Base-by-base conservation (phyloP, 2,888 invertebrate genomes). In the Drosophila colorata region DNA sequence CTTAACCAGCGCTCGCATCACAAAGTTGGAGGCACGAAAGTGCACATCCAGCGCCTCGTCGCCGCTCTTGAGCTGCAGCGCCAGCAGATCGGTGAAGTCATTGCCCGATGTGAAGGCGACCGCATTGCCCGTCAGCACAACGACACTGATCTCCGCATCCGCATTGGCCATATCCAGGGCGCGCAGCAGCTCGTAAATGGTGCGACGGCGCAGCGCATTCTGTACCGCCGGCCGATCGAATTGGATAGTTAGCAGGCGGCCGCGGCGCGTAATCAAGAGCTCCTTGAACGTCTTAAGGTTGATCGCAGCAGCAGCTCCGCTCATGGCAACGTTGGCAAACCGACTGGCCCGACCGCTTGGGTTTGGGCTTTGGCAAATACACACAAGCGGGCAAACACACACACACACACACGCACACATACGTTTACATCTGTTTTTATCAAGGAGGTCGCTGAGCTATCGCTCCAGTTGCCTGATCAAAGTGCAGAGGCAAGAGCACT, bases 151-250 rank as follows among this genome's bases (percentile, higher is more conserved):
- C 18, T 93, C 88, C 20, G 94, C 93, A 91, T 97, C 95, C 14
- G 92, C 91, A 23, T 94, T 95, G 47, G 96, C 96, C 69, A 95
- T 93, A 48, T 95, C 94, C 40, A 98, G 91, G 28, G 95, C 94
- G 35, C 93, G 92, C 11, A 93, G 93, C 31, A 97, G 91, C 69
- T 94, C 94, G 23, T 93, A 86, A 90, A 97, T 97, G 94, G 96
- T 96, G 91, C 94, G 90, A 13, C 80, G 66, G 35, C 94, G 95
- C 2, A 98, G 92, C 0, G 98, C 97, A 94, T 98, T 98, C 90
- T 95, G 96, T 90, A 95, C 96, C 1, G 91, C 90, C 0, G 97
- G 96, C 78, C 96, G 94, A 91, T 97, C 96, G 47, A 97, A 94
- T 81, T 93, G 94, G 11, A 97, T 93, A 31, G 94, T 93, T 44